phyloP scores from a whole-genome alignment of 2,797 vertebrate species.

The Amblyopsis hoosieri region DNA sequence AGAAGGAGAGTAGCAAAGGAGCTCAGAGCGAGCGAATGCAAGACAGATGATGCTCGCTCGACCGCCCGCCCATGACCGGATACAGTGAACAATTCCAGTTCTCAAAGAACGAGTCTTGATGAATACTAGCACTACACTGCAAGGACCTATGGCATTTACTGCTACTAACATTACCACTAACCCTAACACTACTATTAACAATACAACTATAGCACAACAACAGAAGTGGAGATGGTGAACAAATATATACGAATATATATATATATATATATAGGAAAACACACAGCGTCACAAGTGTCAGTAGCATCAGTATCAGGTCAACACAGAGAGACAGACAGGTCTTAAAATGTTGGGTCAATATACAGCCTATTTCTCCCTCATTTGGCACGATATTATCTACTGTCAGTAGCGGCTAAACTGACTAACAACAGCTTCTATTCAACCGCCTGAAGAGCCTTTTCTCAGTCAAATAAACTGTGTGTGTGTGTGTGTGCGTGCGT shows the following conservation, averaged over 20 bases:
- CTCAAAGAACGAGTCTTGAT: not conserved
- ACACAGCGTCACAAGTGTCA: not conserved
- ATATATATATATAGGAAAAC: not conserved
- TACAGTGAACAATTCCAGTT: slow-evolving; percentile 10
- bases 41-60: slow-evolving; percentile 39
- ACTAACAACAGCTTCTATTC: slow-evolving; percentile 46
- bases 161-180: too few species aligned
- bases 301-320: not conserved
- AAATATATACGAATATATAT: too few species aligned
- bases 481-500: slow-evolving; percentile 8
- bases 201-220: too few species aligned
- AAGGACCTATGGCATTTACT: too few species aligned
- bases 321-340: not conserved
- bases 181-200: too few species aligned
- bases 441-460: slow-evolving; percentile 39
- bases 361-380: slow-evolving; percentile 18
- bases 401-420: slow-evolving; percentile 45
- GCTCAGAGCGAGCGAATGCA: slow-evolving; percentile 27
- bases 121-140: too few species aligned
- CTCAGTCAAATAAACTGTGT: slow-evolving; percentile 19
- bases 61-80: slow-evolving; percentile 23
- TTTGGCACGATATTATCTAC: slow-evolving; percentile 49
- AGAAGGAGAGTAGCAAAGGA: slow-evolving; percentile 40
- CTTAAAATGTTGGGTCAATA: slow-evolving; percentile 6
- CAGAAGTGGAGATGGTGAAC: too few species aligned